Evolutionary conservation across 2,888 invertebrate genomes (phyloP).

Genomic region (Ditula angustiorana): DNA sequence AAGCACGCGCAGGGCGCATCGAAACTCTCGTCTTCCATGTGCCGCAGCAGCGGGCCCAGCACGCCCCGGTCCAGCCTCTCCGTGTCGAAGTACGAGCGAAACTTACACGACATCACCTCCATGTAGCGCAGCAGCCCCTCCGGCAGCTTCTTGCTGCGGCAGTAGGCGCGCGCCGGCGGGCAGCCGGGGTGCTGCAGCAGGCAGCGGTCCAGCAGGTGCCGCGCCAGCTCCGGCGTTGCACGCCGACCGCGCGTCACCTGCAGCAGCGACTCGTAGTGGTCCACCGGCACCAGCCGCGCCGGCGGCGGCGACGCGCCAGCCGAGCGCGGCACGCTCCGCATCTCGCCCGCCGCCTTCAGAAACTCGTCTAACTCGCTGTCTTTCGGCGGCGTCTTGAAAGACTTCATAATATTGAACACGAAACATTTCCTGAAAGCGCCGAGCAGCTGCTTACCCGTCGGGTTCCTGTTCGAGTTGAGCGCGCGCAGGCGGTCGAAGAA

Average conservation of each 20-base stretch:
- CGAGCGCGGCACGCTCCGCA: neutral
- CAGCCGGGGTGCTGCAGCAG: neutral
- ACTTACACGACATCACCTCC: neutral
- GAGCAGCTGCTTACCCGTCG: neutral
- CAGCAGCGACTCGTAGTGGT: neutral
- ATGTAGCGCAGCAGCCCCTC: neutral
- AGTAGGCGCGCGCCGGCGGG: neutral
- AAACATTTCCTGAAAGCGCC: neutral
- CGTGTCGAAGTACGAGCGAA: conserved; percentile 1
- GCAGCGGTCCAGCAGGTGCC: conserved; percentile 1
- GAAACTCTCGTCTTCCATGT: neutral
- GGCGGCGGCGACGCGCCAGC: neutral
- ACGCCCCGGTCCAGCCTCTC: neutral
- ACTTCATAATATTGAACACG: conserved; percentile 7
- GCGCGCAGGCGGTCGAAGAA: neutral
- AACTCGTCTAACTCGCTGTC: neutral
- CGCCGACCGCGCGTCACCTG: neutral
- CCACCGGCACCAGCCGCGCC: neutral
- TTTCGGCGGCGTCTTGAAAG: neutral
- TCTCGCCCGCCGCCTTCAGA: neutral
- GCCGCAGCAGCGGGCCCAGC: neutral
- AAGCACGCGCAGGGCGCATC: conserved; percentile 17
- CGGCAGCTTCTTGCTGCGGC: neutral
- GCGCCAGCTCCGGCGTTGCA: neutral
- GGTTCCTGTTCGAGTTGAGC: neutral